Evolutionary conservation across 1,140 invertebrate genomes (phyloP).

Genomic region (Adelges cooleyi): DNA sequence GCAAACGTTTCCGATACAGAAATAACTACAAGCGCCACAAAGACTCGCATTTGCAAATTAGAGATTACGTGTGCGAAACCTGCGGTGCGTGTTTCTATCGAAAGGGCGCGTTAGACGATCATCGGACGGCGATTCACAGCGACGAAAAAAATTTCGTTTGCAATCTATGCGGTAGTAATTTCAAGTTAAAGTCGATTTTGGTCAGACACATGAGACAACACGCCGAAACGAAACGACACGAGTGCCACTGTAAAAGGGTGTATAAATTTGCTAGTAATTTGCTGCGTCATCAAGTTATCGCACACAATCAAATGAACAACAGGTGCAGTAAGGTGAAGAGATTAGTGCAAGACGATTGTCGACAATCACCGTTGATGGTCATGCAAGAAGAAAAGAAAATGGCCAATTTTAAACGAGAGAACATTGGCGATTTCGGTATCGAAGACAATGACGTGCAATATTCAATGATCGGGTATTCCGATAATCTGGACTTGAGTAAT

Average conservation of each 20-base stretch:
- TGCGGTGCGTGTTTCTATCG: constrained; percentile 26
- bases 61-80: constrained; percentile 13
- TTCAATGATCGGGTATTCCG: constrained; percentile 3
- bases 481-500: constrained; percentile 23
- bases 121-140: neutral
- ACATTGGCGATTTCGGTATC: neutral
- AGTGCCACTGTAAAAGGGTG: neutral
- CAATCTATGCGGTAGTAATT: constrained; percentile 9
- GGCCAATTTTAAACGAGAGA: constrained; percentile 1
- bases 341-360: constrained; percentile 17
- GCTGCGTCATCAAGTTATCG: constrained; percentile 14
- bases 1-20: constrained; percentile 2
- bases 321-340: neutral
- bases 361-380: neutral
- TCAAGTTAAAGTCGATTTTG: constrained; percentile 17
- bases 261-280: constrained; percentile 23
- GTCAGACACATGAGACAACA: constrained; percentile 14
- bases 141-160: constrained; percentile 20
- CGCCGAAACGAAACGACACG: neutral
- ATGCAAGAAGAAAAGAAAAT: constrained; percentile 13
- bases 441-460: constrained; percentile 1
- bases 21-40: constrained; percentile 20
- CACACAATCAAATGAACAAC: neutral
- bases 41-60: constrained; percentile 16
- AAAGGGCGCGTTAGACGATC: neutral